Base-by-base conservation (phyloP, 1,140 invertebrate genomes). In the Drosophila lacertosa region DNA sequence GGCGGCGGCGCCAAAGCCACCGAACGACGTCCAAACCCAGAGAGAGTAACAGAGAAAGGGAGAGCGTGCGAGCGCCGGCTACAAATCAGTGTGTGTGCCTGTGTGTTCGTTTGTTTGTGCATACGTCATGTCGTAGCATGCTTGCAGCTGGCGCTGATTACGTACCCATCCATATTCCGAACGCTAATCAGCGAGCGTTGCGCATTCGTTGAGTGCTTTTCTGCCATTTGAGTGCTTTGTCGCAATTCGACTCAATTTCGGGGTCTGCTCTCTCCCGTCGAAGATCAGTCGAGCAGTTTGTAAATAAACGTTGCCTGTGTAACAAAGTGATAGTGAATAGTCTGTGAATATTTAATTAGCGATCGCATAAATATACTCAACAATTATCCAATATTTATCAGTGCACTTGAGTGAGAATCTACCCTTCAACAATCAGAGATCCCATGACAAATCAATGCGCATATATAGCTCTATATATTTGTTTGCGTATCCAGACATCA, bases 241-340 rank as follows among this genome's bases (percentile, higher is more conserved):
- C 2, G 9, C 2, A 29, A 29, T 35, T 20, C 16, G 9, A 53
- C 58, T 68, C 47, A 53, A 62, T 9, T 57, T 33, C 9, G 20
- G 32, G 32, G n/a, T 50, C 45, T 40, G 4, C 29, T 60, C 29
- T 60, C 29, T 15, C 11, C 16, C 10, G 20, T 24, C 40, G 44
- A 39, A 69, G 66, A 64, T 69, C 67, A 64, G 40, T 39, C 22
- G 29, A 11, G 16, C 54, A 74, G 67, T 55, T 42, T 65, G 67
- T 60, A 64, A 58, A 35, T 29, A 58, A 58, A 47, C 18, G 39
- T 15, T 70, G 53, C n/a, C n/a, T 33, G 15, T 55, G 26, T 11
- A 51, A 42, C 3, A 11, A 13, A 2, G 10, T 39, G 10, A 0
- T 37, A 2, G 20, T 45, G 3, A 11, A 15, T 40, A 26, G 7